phyloP scores from a whole-genome alignment of 1,140 invertebrate genomes.

The Lordiphosa mommai region DNA sequence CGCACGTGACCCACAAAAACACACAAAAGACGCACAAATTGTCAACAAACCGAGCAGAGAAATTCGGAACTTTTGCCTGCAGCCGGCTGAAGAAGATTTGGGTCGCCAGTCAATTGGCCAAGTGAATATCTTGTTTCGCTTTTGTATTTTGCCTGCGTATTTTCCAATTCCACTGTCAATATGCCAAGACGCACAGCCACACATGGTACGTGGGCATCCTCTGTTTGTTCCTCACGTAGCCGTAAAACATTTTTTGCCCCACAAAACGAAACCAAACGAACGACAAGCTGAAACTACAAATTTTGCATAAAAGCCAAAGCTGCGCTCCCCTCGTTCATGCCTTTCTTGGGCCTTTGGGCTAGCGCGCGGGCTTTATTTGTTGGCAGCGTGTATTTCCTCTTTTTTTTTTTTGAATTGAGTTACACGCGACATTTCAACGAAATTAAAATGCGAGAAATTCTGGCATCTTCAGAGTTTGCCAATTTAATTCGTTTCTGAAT shows the following conservation, averaged over 20 bases:
- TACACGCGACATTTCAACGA: conserved; percentile 47
- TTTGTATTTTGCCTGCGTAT: conserved; percentile 47
- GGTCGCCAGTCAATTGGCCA: conserved; percentile 37
- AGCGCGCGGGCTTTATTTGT: conserved; percentile 31
- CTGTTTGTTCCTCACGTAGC: conserved; percentile 31
- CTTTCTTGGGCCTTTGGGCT: conserved; percentile 15
- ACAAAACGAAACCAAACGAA: conserved; percentile 14
- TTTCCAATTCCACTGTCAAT: conserved; percentile 46
- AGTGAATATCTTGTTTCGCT: conserved; percentile 50
- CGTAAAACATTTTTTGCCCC: conserved; percentile 46
- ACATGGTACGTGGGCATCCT: not conserved
- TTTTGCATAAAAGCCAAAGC: conserved; percentile 25
- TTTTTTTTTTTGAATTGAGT: conserved; percentile 22
- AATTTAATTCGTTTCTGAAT: conserved; percentile 45
- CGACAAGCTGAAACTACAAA: conserved; percentile 38
- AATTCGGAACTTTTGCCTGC: conserved; percentile 3
- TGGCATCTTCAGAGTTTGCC: conserved; percentile 25
- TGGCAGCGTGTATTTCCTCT: not conserved
- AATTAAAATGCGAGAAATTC: conserved; percentile 36
- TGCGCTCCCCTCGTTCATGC: not conserved
- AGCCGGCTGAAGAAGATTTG: not conserved
- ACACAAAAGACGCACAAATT: conserved; percentile 30
- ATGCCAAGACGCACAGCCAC: conserved; percentile 2
- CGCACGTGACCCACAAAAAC: conserved; percentile 35
- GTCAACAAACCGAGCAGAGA: conserved; percentile 34